These are phyloP conservation scores for Eutrigla gurnardus DNA, from an alignment of 2,797 vertebrate genomes.

Conservation along the genomic window DNA sequence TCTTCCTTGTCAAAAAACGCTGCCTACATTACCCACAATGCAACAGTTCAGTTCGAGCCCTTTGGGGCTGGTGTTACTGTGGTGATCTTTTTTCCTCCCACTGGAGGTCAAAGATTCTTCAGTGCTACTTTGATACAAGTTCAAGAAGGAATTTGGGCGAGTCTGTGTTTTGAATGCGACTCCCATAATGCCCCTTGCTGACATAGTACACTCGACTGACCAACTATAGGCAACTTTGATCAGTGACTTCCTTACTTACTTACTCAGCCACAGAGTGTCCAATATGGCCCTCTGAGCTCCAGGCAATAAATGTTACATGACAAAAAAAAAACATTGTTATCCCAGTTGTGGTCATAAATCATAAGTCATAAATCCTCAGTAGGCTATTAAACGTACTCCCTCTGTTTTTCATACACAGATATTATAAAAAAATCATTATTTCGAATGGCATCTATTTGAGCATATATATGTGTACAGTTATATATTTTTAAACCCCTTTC, in stretches of 20 bases:
- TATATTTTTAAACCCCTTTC: not conserved
- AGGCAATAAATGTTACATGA: too few species aligned
- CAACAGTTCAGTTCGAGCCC: not conserved
- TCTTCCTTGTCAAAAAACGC: not conserved
- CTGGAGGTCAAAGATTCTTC: not conserved
- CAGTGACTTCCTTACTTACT: too few species aligned
- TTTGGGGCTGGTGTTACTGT: not conserved
- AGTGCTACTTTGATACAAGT: not conserved
- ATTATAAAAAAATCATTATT: not conserved
- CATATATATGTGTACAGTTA: not conserved
- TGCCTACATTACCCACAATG: conserved; percentile 1
- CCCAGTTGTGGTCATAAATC: not conserved
- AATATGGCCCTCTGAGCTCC: too few species aligned
- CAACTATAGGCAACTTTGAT: too few species aligned
- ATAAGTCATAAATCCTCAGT: not conserved
- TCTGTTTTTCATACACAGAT: not conserved
- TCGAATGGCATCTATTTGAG: not conserved
- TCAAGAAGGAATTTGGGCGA: not conserved
- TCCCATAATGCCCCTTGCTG: too few species aligned
- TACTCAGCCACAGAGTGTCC: too few species aligned
- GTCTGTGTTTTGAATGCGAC: too few species aligned
- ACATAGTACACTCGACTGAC: too few species aligned
- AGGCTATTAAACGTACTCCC: not conserved
- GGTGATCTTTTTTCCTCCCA: not conserved
- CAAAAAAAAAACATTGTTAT: too few species aligned